These are phyloP conservation scores for Drosophila mayri DNA, from an alignment of 1,140 invertebrate species.

Conservation along the genomic window DNA sequence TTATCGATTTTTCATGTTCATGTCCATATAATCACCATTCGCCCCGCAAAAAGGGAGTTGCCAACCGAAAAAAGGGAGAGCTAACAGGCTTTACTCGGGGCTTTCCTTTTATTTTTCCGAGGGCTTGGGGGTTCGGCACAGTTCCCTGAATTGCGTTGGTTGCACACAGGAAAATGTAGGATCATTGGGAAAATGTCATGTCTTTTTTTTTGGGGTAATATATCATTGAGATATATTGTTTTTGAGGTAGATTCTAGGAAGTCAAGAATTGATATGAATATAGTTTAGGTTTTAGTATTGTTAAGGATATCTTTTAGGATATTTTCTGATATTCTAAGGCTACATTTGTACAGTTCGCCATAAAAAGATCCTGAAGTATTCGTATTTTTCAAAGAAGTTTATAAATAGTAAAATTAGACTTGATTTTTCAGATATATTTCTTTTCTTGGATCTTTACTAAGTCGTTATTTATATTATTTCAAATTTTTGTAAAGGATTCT, in stretches of 20 bases:
- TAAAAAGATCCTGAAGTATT: background rate
- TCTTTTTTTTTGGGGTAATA: background rate
- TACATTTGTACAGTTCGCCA: background rate
- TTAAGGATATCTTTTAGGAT: background rate
- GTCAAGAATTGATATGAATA: no score
- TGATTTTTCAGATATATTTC: no score
- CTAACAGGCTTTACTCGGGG: constrained; percentile 17
- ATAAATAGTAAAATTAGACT: background rate
- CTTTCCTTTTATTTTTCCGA: background rate
- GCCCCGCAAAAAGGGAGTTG: constrained; percentile 45
- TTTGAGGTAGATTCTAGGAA: background rate
- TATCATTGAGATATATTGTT: background rate
- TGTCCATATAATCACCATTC: constrained; percentile 59
- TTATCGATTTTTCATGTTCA: constrained; percentile 81
- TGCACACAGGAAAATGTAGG: constrained; percentile 5
- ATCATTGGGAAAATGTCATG: constrained; percentile 6
- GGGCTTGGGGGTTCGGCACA: constrained; percentile 34
- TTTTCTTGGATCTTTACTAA: no score
- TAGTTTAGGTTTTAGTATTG: background rate
- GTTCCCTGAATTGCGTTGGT: constrained; percentile 45
- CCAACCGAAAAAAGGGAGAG: constrained; percentile 48
- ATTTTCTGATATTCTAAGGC: background rate
- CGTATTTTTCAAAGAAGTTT: background rate
- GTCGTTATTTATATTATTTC: no score
- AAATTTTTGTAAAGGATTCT: no score